Evolutionary conservation across 2,888 invertebrate genomes (phyloP), one percentile per base, ranked within the genome.

Genomic region (Bruchidius siliquastri): DNA sequence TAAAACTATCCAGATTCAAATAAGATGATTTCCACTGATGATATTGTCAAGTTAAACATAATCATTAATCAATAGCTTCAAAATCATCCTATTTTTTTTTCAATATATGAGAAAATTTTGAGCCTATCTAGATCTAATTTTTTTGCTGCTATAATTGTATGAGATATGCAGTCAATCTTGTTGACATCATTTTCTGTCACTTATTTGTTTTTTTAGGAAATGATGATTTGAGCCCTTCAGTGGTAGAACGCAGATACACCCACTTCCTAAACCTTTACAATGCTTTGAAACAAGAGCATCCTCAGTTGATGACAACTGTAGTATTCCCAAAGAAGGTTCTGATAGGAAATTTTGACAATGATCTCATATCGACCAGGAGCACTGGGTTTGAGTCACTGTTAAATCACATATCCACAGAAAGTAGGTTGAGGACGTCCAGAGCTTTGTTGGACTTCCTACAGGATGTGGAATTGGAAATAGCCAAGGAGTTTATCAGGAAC

Each of bases 221-320:
- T 77, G 86, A 87, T 76, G 92, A 93, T 85, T 84, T 79, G 67
- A 81, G 88, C 66, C 91, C 93, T 21, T 91, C 90, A 0, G 88
- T 89, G 75, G 90, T 93, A 71, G 92, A 93, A 81, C 87, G 93
- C 72, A 88, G 93, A 79, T 94, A 94, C 83, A 92, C 93, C 8
- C 91, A 93, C 80, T 94, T 93, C 83, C 86, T 91, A 72, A 90
- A 90, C 76, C 86, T 94, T 2, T 93, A 91, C 82, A 89, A 88
- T 77, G 87, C 88, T 0, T 85, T 94, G 22, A 91, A 89, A 80
- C 90, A 89, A 76, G 90, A 90, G 71, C 87, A 88, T 83, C 89
- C 92, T 0, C 81, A 85, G 49, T 82, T 90, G 74, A 85, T 93
- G 85, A 84, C 83, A 72, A 85, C 83, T 74, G 83, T 92, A 6